Percentiles rank a stretch among this genome's conserved stretches.
These are phyloP conservation scores for Drosophila cognata DNA, from an alignment of 2,888 invertebrate genomes.

Conservation along the genomic window DNA sequence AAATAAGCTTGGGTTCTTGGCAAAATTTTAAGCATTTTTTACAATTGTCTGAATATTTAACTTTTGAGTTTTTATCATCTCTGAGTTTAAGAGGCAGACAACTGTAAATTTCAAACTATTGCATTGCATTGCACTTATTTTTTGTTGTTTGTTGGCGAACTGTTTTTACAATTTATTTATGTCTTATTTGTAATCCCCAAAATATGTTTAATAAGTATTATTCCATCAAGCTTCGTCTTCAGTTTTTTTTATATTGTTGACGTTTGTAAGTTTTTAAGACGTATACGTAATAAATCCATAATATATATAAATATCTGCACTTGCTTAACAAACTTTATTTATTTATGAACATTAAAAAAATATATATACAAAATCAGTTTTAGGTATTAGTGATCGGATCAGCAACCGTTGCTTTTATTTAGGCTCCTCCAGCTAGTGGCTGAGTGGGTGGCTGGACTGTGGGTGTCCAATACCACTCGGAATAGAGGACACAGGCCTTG, in stretches of 20 bases:
- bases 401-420: background rate
- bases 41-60: background rate
- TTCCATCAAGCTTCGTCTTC: too few species aligned
- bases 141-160: too few species aligned
- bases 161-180: background rate
- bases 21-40: background rate
- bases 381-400: too few species aligned
- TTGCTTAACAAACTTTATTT: too few species aligned
- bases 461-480: constrained; percentile 71
- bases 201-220: background rate
- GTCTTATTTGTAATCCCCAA: background rate
- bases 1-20: background rate
- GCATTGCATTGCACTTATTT: too few species aligned
- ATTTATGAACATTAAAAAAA: too few species aligned
- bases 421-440: constrained; percentile 28
- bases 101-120: background rate
- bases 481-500: constrained; percentile 66
- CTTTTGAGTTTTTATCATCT: background rate
- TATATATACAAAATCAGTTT: too few species aligned
- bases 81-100: background rate
- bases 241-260: too few species aligned
- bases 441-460: constrained; percentile 69
- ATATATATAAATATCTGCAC: too few species aligned
- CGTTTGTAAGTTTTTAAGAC: too few species aligned
- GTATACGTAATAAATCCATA: too few species aligned